Percentiles rank a stretch among this genome's conserved stretches.
phyloP scores from a whole-genome alignment of 2,888 invertebrate species.

The Zelleria hepariella region DNA sequence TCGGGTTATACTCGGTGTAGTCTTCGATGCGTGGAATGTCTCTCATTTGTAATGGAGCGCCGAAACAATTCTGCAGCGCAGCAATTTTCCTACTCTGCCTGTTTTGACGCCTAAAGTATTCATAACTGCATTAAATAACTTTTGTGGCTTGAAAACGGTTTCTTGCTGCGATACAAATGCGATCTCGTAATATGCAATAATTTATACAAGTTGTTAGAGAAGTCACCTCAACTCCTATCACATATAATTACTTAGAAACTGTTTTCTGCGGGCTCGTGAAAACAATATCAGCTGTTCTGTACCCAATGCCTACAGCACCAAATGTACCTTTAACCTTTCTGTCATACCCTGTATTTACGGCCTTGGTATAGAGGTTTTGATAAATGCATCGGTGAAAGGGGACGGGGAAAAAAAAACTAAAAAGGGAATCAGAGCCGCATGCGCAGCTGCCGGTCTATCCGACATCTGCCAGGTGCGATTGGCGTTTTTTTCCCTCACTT shows the following conservation, averaged over 20 bases:
- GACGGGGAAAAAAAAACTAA: conserved; percentile 15
- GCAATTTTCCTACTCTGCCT: too few relatives aligned
- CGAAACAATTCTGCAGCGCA: background rate
- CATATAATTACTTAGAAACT: too few relatives aligned
- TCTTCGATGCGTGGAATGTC: conserved; percentile 4
- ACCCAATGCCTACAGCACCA: too few relatives aligned
- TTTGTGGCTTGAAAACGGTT: background rate
- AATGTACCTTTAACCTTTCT: too few relatives aligned
- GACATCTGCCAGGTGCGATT: conserved; percentile 26
- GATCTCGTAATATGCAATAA: background rate
- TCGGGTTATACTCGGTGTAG: background rate
- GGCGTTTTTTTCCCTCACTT: conserved; percentile 8
- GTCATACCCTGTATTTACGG: too few relatives aligned
- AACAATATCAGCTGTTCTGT: too few relatives aligned
- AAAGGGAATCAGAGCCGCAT: conserved; percentile 20
- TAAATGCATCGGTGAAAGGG: conserved; percentile 2
- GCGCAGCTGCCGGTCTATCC: conserved; percentile 35
- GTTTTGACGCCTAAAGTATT: background rate
- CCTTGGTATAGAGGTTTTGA: background rate
- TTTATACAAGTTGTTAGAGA: too few relatives aligned
- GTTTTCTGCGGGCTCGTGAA: too few relatives aligned
- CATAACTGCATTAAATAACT: background rate
- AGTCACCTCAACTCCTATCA: too few relatives aligned
- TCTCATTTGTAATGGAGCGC: conserved; percentile 1
- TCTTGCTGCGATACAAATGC: too few relatives aligned